phyloP scores from a whole-genome alignment of 2,113 vertebrate genomes.

The Aspiorhynchus laticeps region DNA sequence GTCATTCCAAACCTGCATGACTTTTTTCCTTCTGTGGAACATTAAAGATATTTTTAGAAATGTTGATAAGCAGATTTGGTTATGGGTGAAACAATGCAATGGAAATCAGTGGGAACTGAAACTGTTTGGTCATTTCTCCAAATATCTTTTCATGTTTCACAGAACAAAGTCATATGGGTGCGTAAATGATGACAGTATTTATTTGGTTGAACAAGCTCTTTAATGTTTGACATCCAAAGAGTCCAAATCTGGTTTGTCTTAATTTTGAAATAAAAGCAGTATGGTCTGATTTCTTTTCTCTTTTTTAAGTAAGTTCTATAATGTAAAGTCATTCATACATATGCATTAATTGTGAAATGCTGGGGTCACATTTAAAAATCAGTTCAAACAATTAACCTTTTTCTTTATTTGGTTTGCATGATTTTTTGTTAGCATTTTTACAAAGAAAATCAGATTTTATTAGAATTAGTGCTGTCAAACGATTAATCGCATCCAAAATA shows the following conservation, averaged over 20 bases:
- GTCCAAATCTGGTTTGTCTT: not conserved
- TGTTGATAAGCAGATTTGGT: too few relatives aligned
- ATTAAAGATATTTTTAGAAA: not conserved
- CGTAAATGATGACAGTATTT: not conserved
- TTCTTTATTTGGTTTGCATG: not conserved
- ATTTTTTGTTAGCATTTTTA: not conserved
- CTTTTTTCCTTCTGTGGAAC: not conserved
- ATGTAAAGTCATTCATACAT: too few relatives aligned
- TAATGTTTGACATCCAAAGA: too few relatives aligned
- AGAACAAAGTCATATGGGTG: not conserved
- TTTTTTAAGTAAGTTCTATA: too few relatives aligned
- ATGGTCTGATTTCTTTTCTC: not conserved
- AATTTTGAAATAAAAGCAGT: not conserved
- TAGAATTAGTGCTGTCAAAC: too few relatives aligned
- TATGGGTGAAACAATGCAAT: too few relatives aligned
- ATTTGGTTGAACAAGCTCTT: not conserved
- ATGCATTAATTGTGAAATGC: too few relatives aligned
- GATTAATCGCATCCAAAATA: too few relatives aligned
- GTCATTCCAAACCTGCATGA: not conserved
- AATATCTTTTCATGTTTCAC: not conserved
- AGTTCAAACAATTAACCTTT: not conserved
- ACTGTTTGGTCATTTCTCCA: not conserved
- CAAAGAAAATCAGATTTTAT: not conserved
- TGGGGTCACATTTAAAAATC: not conserved
- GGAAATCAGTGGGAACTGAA: not conserved